Conservation (phyloP, 2,113 vertebrate genomes). For the Calidris pygmaea region DNA sequence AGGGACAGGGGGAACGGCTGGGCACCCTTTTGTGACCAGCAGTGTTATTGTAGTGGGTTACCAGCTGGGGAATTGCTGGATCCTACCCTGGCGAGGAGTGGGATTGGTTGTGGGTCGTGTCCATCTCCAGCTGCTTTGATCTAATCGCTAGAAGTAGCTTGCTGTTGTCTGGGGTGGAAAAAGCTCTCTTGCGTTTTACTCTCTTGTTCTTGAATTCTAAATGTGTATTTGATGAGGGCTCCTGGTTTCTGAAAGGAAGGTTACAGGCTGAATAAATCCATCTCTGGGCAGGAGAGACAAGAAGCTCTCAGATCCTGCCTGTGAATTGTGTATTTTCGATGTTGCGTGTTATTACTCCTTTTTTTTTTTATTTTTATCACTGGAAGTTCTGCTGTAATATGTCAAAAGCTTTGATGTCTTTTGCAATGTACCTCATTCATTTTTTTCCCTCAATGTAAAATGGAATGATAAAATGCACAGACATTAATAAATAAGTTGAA, state of each 20-base stretch:
- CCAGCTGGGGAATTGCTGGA: not conserved
- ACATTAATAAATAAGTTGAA: constrained; percentile 51
- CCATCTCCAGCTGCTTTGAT: not conserved
- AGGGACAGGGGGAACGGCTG: not conserved
- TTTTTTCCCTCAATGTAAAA: not conserved
- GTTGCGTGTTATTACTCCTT: not conserved
- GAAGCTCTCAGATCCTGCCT: not conserved
- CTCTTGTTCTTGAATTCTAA: not conserved
- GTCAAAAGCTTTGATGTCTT: not conserved
- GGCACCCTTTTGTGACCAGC: not conserved
- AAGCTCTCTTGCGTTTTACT: not conserved
- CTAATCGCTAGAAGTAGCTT: not conserved
- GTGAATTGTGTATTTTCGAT: not conserved
- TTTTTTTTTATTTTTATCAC: not conserved
- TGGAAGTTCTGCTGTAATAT: not conserved
- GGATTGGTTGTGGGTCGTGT: not conserved
- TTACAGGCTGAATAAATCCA: not conserved
- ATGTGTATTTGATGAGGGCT: not conserved
- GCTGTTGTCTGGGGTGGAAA: not conserved
- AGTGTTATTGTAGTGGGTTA: not conserved
- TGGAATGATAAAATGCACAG: not conserved
- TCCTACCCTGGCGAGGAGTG: not conserved
- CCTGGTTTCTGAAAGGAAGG: not conserved
- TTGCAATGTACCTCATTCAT: not conserved
- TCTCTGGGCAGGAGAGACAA: not conserved